A percentile compares a stretch with the other conserved stretches of the same genome.
Evolutionary conservation across 2,888 invertebrate species (phyloP).

Genomic region (Acanthococcus lagerstroemiae): DNA sequence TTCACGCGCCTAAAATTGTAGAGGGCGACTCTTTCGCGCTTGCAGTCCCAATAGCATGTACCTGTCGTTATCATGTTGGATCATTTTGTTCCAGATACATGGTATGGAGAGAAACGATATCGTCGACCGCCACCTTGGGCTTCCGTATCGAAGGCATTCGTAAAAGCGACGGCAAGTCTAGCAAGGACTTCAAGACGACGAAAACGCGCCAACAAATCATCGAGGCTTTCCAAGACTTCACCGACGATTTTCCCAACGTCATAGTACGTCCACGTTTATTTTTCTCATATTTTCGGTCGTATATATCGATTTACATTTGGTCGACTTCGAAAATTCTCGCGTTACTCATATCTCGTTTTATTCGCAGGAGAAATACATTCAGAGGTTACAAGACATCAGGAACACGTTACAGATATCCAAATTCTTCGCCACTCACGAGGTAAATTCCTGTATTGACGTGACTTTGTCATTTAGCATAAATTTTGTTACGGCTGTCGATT

Average conservation of each 20-base stretch:
- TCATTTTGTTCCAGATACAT: no score
- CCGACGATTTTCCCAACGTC: slow-evolving; percentile 64
- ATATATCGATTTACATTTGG: not conserved
- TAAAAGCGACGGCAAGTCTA: slow-evolving; percentile 78
- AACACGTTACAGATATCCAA: slow-evolving; percentile 71
- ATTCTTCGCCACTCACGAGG: slow-evolving; percentile 86
- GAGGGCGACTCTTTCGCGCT: no score
- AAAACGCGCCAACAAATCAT: slow-evolving; percentile 67
- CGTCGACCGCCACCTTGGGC: slow-evolving; percentile 90
- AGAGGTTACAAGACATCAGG: slow-evolving; percentile 73
- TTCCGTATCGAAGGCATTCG: slow-evolving; percentile 93
- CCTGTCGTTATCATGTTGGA: no score
- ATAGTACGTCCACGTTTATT: slow-evolving; percentile 51
- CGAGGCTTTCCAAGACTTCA: slow-evolving; percentile 70
- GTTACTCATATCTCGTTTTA: slow-evolving; percentile 41
- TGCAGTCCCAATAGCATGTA: no score
- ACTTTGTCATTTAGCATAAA: no score
- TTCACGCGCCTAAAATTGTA: no score
- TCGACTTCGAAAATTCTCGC: no score
- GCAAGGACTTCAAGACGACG: slow-evolving; percentile 91
- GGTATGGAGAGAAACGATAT: slow-evolving; percentile 92
- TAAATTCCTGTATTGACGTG: slow-evolving; percentile 38
- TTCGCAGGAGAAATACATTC: slow-evolving; percentile 68
- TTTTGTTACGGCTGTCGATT: no score
- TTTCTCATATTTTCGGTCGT: not conserved